Base-by-base conservation (phyloP, 1,140 invertebrate species). In the Drosophila lacertosa region DNA sequence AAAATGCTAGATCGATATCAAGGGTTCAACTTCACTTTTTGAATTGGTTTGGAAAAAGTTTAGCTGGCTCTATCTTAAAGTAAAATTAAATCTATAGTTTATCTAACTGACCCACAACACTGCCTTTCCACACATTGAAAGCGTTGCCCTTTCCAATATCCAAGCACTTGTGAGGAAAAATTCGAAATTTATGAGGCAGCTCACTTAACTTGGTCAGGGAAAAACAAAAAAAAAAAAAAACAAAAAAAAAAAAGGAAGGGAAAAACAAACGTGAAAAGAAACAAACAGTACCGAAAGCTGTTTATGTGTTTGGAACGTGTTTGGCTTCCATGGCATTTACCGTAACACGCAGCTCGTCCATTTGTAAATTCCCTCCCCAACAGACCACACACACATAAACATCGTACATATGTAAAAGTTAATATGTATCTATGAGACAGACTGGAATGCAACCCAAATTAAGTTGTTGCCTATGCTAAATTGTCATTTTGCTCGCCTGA, bases 251-350 rank as follows among this genome's bases (percentile, higher is more conserved):
- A 16, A 40, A 6, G 18, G 9, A n/a, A 9, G 1, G 40, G n/a
- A n/a, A n/a, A n/a, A n/a, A n/a, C n/a, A n/a, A n/a, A n/a, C n/a
- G n/a, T n/a, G n/a, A n/a, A 33, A 44, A 26, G 13, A 42, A 50
- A 63, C 74, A 65, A 84, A 84, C 42, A 58, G 75, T 42, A 50
- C 53, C 53, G 42, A 51, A 77, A 70, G 81, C 82, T 86, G 73
- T 86, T 86, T 86, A 84, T 84, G 81, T 81, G 77, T 65, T 84
- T 84, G 13, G 62, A 75, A 84, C 80, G 80, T 84, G 79, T 83
- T 72, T 45, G 57, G 51, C 64, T 77, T 57, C 48, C 35, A 58
- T 48, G 57, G 33, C 72, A 75, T 54, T 74, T 53, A 58, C 74
- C 58, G 47, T 79, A 37, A 74, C 80, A 83, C 79, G 54, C 71